Evolutionary conservation across 1,140 invertebrate genomes (phyloP), one percentile per base, ranked within the genome.

Genomic region (Bombus superbus): DNA sequence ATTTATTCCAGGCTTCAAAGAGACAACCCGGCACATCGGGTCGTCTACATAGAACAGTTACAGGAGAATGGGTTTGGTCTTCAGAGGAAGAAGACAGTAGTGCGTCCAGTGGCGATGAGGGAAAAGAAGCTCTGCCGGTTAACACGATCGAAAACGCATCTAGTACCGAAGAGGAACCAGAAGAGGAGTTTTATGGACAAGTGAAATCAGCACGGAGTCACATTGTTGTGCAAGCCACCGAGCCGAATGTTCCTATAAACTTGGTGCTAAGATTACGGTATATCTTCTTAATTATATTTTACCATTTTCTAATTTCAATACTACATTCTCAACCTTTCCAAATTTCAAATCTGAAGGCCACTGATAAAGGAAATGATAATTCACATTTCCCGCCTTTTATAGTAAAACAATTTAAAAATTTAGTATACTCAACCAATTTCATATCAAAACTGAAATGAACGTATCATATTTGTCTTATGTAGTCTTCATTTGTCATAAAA

Each of bases 51-150:
- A 96, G 98, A 92, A 99, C 98, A 71, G 98, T 98, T 88, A 98
- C 98, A n/a, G 98, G 98, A 8, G 98, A 99, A 92, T 99, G 99
- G 99, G 98, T 99, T 32, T 99, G 98, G 98, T 99, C 98, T n/a
- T 98, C 98, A 85, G 98, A 98, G 90, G 97, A 97, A 90, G 97
- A 98, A 94, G 97, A 96, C 69, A 95, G 94, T 57, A 95, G 94
- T 32, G 95, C 92, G 47, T 96, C 96, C 1, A 96, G 96, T 82
- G 96, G 95, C 15, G 96, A 96, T 22, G 96, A 96, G 75, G 91
- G 94, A 11, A 95, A 95, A 72, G 95, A 95, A 38, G 86, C 94
- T 4, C 88, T 95, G 64, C 95, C 95, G 0, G 94, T 95, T 4
- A 95, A 95, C 69, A 95, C 93, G 11, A 94, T 95, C 9, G 94